Base-by-base conservation (phyloP, 2,797 vertebrate species). In the Gallinago solitaria region DNA sequence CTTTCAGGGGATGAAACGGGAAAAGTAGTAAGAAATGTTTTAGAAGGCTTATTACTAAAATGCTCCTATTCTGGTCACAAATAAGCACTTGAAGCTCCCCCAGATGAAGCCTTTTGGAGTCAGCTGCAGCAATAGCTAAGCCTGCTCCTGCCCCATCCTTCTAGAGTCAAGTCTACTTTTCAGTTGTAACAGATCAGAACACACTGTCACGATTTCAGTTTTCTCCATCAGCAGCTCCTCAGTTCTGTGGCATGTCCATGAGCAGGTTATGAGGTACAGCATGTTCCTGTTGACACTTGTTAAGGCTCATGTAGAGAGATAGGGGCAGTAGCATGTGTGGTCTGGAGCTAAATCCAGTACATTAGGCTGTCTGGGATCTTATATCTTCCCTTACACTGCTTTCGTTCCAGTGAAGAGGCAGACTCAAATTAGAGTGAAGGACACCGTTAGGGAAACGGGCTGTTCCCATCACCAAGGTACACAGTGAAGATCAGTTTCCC, bases 271-370 rank as follows among this genome's bases (percentile, higher is more conserved):
- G n/a, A 76, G 11, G 17, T 64, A 32, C 6, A 67, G 14, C 23
- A 17, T 16, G 18, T 51, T 79, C 18, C 32, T 33, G 3, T 37
- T 73, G 54, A 12, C 54, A 13, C 13, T 25, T 57, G 25, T 48
- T 59, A 47, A 67, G 14, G 32, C 33, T 70, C 30, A 6, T 8
- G 16, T 53, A 47, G 43, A 73, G 33, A 76, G 15, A 13, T 0
- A 3, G 9, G 17, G 9, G 5, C 23, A 88, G 37, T 25, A 64
- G 8, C 16, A 20, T 0, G 0, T 3, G 2, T 35, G 59, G 24
- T 35, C n/a, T 91, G 39, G 11, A 70, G 23, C 18, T 65, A 79
- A 59, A 78, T 48, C 16, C 61, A 68, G 30, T 12, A 41, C 7
- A 70, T 12, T 1, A 43, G 1, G 27, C 41, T 16, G 0, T 6